These are phyloP conservation scores for Alfaro cultratus DNA, from an alignment of 2,797 vertebrate genomes.

Conservation along the genomic window DNA sequence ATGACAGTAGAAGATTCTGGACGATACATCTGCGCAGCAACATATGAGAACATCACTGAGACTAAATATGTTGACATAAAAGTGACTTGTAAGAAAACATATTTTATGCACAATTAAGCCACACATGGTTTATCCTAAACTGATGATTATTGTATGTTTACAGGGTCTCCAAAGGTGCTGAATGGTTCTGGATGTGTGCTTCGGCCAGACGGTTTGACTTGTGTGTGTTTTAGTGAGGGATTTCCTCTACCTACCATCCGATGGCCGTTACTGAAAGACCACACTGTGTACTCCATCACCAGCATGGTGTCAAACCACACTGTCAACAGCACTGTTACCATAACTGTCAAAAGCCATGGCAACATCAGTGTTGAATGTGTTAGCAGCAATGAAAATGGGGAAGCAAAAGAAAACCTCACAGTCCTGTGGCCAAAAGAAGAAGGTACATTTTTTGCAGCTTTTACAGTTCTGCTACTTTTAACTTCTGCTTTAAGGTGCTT, in stretches of 20 bases:
- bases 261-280: slow-evolving; percentile 51
- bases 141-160: not conserved
- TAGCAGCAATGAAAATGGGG: slow-evolving; percentile 11
- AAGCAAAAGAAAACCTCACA: slow-evolving; percentile 15
- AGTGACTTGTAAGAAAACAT: slow-evolving; percentile 56
- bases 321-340: slow-evolving; percentile 15
- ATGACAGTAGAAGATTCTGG: slow-evolving; percentile 37
- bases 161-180: slow-evolving; percentile 28
- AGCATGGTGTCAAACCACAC: slow-evolving; percentile 20
- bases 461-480: not conserved
- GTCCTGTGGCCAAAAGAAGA: not conserved
- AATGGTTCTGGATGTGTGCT: slow-evolving; percentile 32
- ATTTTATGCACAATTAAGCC: not conserved
- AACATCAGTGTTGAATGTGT: slow-evolving; percentile 38
- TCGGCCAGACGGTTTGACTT: slow-evolving; percentile 30
- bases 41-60: not conserved
- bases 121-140: not conserved
- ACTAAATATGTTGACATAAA: not conserved
- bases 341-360: not conserved
- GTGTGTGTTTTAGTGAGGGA: slow-evolving; percentile 51
- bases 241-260: slow-evolving; percentile 42
- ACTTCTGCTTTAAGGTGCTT: not conserved
- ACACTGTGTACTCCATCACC: slow-evolving; percentile 13
- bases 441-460: not conserved
- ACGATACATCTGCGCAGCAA: slow-evolving; percentile 49